Evolutionary conservation across 2,888 invertebrate species (phyloP), one percentile per base, ranked within the genome.

Genomic region (Calliopum simillimum): DNA sequence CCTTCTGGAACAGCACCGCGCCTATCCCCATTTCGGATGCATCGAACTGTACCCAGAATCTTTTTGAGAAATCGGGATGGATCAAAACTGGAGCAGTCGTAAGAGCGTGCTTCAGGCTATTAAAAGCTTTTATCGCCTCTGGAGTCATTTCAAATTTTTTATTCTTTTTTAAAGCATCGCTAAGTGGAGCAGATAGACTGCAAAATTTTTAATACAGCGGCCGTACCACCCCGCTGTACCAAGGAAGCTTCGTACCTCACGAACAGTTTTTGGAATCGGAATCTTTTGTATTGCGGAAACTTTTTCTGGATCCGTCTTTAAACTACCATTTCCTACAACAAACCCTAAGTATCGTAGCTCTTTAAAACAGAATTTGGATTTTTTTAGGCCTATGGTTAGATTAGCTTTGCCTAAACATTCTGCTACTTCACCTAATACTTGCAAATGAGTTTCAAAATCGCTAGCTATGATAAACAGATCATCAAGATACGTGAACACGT

Each of bases 401-500:
- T 69, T 71, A 6, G 70, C 66, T 14, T 61, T 41, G 33, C n/a
- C 23, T 8, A 73, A 44, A 11, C 70, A 68, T 8, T 61, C 58
- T 0, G 69, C 64, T 0, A 70, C 70, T 44, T 64, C 19, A 14
- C 55, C n/a, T 12, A 72, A 41, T 5, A 73, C 47, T 1, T 23
- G 5, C 6, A 73, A 0, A 8, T 72, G 72, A 1, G 65, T 64
- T 0, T 62, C 62, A n/a, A 75, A 73, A 19, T 68, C 68, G 1
- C 47, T n/a, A 1, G 71, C 69, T 13, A 73, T 73, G 1, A 73
- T 47, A 1, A 71, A 41, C 1, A 72, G 47, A 61, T 75, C 73
- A 13, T 73, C 72, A 3, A 75, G 43, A 55, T 75, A 74, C 0
- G 70, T 53, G 44, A 74, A 74, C 0, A 73, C 73, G 14, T 62